A percentile compares a stretch with the other conserved stretches of the same genome.
These are phyloP conservation scores for Cryptocephalus moraei DNA, from an alignment of 2,888 invertebrate genomes.

Conservation along the genomic window DNA sequence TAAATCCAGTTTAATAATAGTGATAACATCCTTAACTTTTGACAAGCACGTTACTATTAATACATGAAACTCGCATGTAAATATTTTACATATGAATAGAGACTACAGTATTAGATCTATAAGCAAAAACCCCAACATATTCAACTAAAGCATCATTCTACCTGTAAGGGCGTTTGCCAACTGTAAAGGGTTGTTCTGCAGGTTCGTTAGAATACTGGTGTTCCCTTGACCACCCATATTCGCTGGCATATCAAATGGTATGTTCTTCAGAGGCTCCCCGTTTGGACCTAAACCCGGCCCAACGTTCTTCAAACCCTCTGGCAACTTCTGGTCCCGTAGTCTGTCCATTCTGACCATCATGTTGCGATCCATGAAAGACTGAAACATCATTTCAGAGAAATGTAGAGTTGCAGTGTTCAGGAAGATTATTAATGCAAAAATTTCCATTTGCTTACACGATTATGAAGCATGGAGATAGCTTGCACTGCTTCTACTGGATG, in stretches of 20 bases:
- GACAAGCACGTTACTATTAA: too few relatives aligned
- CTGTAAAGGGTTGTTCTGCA: slow-evolving; percentile 46
- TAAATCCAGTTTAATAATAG: too few relatives aligned
- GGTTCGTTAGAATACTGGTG: slow-evolving; percentile 39
- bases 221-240: neutral
- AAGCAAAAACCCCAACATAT: too few relatives aligned
- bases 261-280: slow-evolving; percentile 81
- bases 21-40: too few relatives aligned
- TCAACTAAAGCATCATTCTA: neutral
- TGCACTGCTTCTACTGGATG: slow-evolving; percentile 97
- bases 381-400: neutral
- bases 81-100: too few relatives aligned
- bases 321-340: slow-evolving; percentile 69
- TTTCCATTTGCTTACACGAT: slow-evolving; percentile 56
- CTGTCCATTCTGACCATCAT: slow-evolving; percentile 93
- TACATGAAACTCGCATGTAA: too few relatives aligned
- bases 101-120: too few relatives aligned
- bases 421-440: too few relatives aligned
- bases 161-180: slow-evolving; percentile 38
- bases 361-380: slow-evolving; percentile 69
- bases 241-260: slow-evolving; percentile 59
- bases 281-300: slow-evolving; percentile 91
- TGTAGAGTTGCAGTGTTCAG: too few relatives aligned
- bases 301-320: slow-evolving; percentile 83
- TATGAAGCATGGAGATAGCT: slow-evolving; percentile 98